Conservation (phyloP, 2,888 invertebrate species). For the Rambutsinella grinnellia region DNA sequence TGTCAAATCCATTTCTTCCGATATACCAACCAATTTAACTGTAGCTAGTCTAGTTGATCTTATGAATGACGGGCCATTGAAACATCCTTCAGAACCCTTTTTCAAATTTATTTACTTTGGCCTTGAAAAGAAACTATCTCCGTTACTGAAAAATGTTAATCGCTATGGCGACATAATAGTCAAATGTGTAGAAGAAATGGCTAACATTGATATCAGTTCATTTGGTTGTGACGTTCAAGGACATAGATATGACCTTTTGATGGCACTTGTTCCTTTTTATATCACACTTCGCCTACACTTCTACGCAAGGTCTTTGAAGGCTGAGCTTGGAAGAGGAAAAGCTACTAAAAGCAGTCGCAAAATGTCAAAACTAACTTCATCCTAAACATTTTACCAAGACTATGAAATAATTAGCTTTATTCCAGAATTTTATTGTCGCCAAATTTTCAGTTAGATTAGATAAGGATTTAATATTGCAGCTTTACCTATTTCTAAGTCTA, state of each 20-base stretch:
- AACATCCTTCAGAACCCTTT: background rate
- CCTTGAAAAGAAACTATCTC: background rate
- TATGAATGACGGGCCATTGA: background rate
- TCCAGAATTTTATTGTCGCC: too few species aligned
- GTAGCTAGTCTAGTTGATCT: background rate
- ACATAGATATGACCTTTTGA: background rate
- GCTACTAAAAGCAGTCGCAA: constrained; percentile 25
- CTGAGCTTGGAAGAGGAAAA: constrained; percentile 14
- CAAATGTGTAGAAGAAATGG: background rate
- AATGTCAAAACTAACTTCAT: too few species aligned
- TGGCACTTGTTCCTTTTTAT: constrained; percentile 17
- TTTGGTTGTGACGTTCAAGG: constrained; percentile 3
- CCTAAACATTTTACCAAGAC: too few species aligned
- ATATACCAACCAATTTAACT: background rate
- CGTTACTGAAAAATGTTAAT: background rate
- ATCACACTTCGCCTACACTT: constrained; percentile 24
- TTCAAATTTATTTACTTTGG: background rate
- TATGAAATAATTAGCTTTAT: too few species aligned
- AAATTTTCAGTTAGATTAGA: too few species aligned
- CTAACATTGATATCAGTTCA: background rate
- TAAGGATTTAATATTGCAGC: too few species aligned
- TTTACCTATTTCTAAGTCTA: too few species aligned
- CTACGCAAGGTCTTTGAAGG: background rate
- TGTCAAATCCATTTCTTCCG: background rate
- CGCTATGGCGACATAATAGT: constrained; percentile 13